These are phyloP conservation scores for Epinotia ramella DNA, from an alignment of 2,888 invertebrate species.

Conservation along the genomic window DNA sequence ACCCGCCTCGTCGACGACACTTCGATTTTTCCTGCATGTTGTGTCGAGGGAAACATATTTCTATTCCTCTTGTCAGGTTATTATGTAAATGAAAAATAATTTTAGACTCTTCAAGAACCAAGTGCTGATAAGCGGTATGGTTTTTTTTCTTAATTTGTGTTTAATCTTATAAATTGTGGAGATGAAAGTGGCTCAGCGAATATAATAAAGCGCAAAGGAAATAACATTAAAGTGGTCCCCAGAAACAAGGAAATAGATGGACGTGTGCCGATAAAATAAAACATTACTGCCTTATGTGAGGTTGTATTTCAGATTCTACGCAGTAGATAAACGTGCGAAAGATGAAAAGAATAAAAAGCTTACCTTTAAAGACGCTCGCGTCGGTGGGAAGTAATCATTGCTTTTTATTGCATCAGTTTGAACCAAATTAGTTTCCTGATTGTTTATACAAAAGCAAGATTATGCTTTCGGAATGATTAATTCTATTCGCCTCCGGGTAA, in stretches of 20 bases:
- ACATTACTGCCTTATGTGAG: conserved; percentile 38
- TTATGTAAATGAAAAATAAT: conserved; percentile 40
- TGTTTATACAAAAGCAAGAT: conserved; percentile 52
- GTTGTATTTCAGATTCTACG: conserved; percentile 35
- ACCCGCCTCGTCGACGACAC: conserved; percentile 60
- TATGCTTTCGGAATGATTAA: conserved; percentile 59
- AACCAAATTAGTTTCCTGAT: conserved; percentile 41
- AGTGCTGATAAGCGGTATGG: conserved; percentile 2
- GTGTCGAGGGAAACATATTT: conserved; percentile 55
- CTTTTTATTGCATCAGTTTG: conserved; percentile 34
- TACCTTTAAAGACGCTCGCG: conserved; percentile 24
- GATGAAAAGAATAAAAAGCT: conserved; percentile 30
- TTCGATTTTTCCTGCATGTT: conserved; percentile 63
- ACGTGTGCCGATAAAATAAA: conserved; percentile 44
- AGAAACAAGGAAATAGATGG: conserved; percentile 42
- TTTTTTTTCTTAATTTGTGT: conserved; percentile 16
- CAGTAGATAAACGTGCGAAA: conserved; percentile 28
- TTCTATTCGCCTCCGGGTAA: conserved; percentile 60
- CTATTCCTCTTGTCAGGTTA: conserved; percentile 34
- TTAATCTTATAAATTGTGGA: conserved; percentile 30
- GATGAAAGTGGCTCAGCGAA: conserved; percentile 29
- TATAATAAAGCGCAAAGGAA: conserved; percentile 42
- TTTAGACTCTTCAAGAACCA: conserved; percentile 14
- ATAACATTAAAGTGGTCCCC: conserved; percentile 37
- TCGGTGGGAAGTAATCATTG: conserved; percentile 6